A percentile compares a stretch with the other conserved stretches of the same genome.
These are phyloP conservation scores for Henricia sp. DNA, from an alignment of 53 echinoderm and acorn worm genomes.

Conservation along the genomic window DNA sequence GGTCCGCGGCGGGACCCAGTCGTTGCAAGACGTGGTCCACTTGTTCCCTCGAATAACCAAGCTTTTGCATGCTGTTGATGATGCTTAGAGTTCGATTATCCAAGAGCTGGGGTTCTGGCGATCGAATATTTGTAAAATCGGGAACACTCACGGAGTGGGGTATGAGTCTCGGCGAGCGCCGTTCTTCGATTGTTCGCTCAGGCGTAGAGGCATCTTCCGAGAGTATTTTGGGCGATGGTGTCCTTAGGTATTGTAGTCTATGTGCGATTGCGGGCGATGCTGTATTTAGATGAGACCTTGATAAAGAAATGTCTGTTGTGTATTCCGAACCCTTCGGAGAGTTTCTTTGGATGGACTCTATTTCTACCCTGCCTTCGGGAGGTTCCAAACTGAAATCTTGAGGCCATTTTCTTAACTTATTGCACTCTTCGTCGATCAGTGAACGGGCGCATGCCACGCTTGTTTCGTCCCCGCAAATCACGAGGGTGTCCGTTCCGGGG, in stretches of 20 bases:
- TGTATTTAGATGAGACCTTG: no score
- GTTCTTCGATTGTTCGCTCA: not conserved
- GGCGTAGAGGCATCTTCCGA: no score
- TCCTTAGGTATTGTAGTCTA: no score
- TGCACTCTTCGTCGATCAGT: not conserved
- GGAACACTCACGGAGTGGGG: not conserved
- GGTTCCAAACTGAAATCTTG: no score
- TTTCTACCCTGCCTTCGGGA: not conserved
- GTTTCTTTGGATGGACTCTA: not conserved
- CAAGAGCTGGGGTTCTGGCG: not conserved
- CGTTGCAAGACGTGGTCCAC: conserved; percentile 66
- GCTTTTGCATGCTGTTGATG: conserved; percentile 70
- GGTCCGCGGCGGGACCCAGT: conserved; percentile 65
- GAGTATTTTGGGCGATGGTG: no score
- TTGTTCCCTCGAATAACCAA: conserved; percentile 65
- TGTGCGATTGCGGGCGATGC: no score
- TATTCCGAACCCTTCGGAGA: not conserved
- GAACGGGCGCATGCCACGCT: not conserved
- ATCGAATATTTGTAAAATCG: no score
- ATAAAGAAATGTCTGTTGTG: not conserved
- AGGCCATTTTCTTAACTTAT: no score
- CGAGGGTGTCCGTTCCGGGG: not conserved
- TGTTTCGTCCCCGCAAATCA: conserved; percentile 10
- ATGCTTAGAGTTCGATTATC: not conserved
- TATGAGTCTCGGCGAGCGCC: conserved; percentile 3